These are phyloP conservation scores for Platichthys flesus DNA, from an alignment of 2,113 vertebrate species.

Conservation along the genomic window DNA sequence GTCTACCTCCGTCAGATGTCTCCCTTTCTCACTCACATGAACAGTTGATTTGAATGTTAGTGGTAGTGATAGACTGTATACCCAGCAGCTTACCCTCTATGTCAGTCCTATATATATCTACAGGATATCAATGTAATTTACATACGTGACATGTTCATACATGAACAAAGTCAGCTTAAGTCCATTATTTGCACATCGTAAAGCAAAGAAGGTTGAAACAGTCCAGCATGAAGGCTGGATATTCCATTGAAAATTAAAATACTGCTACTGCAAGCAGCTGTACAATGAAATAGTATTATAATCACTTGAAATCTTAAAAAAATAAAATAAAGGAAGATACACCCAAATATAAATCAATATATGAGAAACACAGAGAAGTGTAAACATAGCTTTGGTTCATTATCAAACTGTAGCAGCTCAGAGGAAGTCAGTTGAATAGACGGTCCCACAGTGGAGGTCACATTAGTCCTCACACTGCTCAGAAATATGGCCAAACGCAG, in stretches of 20 bases:
- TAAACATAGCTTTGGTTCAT: not conserved
- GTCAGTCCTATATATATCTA: constrained; percentile 19
- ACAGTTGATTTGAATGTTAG: constrained; percentile 25
- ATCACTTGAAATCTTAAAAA: not conserved
- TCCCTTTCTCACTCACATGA: not conserved
- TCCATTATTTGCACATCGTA: constrained; percentile 4
- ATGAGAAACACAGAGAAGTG: not conserved
- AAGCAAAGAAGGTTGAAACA: not conserved
- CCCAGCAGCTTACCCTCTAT: constrained; percentile 26
- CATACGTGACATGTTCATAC: constrained; percentile 1
- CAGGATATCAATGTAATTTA: constrained; percentile 21
- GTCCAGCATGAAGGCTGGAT: constrained; percentile 20
- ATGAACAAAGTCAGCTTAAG: not conserved
- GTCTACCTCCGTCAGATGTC: not conserved
- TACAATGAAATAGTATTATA: not conserved
- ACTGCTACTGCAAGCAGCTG: constrained; percentile 6
- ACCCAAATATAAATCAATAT: not conserved
- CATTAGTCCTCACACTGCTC: not conserved
- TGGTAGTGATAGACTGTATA: not conserved
- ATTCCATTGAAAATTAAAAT: constrained; percentile 67
- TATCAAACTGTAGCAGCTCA: not conserved
- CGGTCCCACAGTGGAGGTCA: too few relatives aligned
- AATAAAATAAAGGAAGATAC: not conserved
- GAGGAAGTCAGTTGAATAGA: not conserved
- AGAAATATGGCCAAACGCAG: not conserved